Conservation (phyloP, 2,113 vertebrate genomes). For the Origma solitaria region DNA sequence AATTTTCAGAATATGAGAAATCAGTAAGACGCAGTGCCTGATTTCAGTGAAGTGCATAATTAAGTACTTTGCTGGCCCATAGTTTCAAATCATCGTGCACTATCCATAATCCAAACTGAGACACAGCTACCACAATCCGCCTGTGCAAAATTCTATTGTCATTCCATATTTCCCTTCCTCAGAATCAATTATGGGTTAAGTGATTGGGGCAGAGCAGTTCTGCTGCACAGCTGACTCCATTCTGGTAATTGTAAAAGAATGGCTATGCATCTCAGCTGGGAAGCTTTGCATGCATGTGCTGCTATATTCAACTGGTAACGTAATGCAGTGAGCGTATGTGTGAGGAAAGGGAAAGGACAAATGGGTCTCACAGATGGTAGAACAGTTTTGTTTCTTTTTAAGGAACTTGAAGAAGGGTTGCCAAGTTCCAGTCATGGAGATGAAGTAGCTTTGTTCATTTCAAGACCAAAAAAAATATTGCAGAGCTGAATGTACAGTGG, state of each 20-base stretch:
- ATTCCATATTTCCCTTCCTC: background rate
- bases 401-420: background rate
- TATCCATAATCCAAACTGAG: background rate
- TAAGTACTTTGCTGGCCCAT: background rate
- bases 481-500: background rate
- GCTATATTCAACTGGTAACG: background rate
- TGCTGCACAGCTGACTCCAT: background rate
- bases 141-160: background rate
- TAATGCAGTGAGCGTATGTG: background rate
- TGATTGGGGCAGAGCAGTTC: background rate
- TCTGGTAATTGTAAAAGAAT: background rate
- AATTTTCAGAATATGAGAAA: background rate
- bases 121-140: background rate
- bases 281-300: background rate
- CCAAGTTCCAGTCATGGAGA: constrained; percentile 33
- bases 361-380: constrained; percentile 17
- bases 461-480: background rate
- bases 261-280: background rate
- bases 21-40: background rate
- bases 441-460: background rate
- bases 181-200: background rate
- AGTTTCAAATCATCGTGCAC: background rate
- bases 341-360: constrained; percentile 10
- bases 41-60: background rate
- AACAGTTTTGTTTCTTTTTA: constrained; percentile 33